These are phyloP conservation scores for Nothoprocta perdicaria DNA, from an alignment of 2,113 vertebrate species.

Conservation along the genomic window DNA sequence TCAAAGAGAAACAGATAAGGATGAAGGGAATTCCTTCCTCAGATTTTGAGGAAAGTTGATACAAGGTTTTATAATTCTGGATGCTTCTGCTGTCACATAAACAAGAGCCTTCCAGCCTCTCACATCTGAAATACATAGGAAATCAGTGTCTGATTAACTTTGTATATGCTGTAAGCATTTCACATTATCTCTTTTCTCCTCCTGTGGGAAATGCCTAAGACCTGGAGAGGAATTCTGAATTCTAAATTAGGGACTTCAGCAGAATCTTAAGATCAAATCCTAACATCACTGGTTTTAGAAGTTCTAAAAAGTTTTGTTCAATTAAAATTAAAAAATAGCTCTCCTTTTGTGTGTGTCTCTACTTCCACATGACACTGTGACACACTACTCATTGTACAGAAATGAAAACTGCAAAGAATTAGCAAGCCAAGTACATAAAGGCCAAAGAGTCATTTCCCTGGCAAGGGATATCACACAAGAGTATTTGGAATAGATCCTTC, in stretches of 20 bases:
- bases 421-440: conserved; percentile 35
- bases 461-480: conserved; percentile 29
- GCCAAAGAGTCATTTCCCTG: conserved; percentile 44
- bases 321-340: not conserved
- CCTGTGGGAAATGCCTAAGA: not conserved
- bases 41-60: not conserved
- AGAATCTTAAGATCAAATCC: not conserved
- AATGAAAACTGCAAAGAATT: conserved; percentile 40
- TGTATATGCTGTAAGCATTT: not conserved
- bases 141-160: not conserved
- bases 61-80: not conserved
- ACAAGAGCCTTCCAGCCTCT: not conserved
- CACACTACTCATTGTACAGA: conserved; percentile 25
- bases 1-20: not conserved
- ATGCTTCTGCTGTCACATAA: not conserved
- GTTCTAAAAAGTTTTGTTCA: not conserved
- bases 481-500: conserved; percentile 34
- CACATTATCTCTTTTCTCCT: not conserved
- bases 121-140: conserved; percentile 1
- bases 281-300: not conserved
- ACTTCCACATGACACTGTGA: not conserved
- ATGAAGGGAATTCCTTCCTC: not conserved
- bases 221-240: not conserved
- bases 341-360: not conserved
- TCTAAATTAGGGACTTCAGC: not conserved